Evolutionary conservation across 2,888 invertebrate species (phyloP), one percentile per base, ranked within the genome.

Genomic region (Cheiracanthium punctorium): DNA sequence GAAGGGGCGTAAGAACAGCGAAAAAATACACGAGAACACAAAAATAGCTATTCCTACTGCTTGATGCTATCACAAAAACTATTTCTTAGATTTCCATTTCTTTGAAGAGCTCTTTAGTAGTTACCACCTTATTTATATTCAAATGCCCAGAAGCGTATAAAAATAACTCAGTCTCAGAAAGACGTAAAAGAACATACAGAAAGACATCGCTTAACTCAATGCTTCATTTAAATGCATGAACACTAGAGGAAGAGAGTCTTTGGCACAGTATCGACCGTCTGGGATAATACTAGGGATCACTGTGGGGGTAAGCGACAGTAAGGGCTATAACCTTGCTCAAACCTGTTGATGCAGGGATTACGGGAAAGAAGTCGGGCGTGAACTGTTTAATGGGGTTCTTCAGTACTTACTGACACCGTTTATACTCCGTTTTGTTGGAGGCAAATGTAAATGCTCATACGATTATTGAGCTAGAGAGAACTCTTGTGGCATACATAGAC

Each of bases 91-190:
- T 72, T 73, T 82, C 58, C 43, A 73, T 80, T 80, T 73, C 65
- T 72, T 80, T 43, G 41, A 29, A 69, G 58, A 74, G 52, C 76
- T 65, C 72, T 48, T 64, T 72, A 65, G 33, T 72, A 77, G 77
- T 84, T 84, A 77, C 73, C 72, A 84, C 79, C 84, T 84, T 77
- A 84, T 84, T 84, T 84, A 84, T 84, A 84, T 84, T 84, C 84
- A 84, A 84, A 73, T 84, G 69, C 77, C 84, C 67, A 17, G 43
- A 72, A 73, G 84, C 67, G 73, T 73, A 73, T 84, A 72, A 84
- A 79, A 73, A 79, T 52, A 73, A 79, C 75, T 75, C 32, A 71
- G 64, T 29, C 64, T 48, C n/a, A 24, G 48, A 58, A 65, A 33
- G 24, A 37, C 64, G 32, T 30, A 33, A 43, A 67, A 30, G 82